Conservation (phyloP, 1,140 invertebrate genomes). For the Colletes gigas region DNA sequence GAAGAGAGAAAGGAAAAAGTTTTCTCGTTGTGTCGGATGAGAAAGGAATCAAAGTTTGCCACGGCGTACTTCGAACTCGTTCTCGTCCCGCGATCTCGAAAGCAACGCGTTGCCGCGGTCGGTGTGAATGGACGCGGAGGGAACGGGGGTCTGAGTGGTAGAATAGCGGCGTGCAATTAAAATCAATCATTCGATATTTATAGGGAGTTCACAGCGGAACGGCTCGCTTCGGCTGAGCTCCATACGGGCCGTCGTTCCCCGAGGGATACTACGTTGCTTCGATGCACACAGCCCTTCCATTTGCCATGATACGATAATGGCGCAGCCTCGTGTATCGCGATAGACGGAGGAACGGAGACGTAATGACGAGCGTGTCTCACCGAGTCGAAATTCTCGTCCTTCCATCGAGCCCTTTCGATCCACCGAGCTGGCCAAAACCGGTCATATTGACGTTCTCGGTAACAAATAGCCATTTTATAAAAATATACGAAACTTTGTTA, state of each 20-base stretch:
- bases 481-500: no score
- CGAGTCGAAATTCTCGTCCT: no score
- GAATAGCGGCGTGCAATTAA: slow-evolving; percentile 27
- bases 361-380: background rate
- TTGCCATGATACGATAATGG: slow-evolving; percentile 49
- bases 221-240: background rate
- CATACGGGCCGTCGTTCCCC: slow-evolving; percentile 6
- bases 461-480: no score
- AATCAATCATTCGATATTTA: slow-evolving; percentile 54
- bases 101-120: background rate
- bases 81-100: background rate
- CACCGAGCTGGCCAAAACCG: no score
- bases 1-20: slow-evolving; percentile 19
- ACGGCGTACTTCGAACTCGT: slow-evolving; percentile 23
- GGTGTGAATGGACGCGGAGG: slow-evolving; percentile 6
- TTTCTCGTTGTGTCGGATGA: slow-evolving; percentile 35
- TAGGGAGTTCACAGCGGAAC: background rate
- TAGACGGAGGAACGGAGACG: slow-evolving; percentile 28
- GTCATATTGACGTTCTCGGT: no score
- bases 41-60: slow-evolving; percentile 34
- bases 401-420: no score
- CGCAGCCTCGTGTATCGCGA: slow-evolving; percentile 31
- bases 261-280: slow-evolving; percentile 10
- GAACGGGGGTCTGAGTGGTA: no score
- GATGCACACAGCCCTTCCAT: slow-evolving; percentile 44